Base-by-base conservation (phyloP, 1,140 invertebrate species). In the Drosophila cardini region DNA sequence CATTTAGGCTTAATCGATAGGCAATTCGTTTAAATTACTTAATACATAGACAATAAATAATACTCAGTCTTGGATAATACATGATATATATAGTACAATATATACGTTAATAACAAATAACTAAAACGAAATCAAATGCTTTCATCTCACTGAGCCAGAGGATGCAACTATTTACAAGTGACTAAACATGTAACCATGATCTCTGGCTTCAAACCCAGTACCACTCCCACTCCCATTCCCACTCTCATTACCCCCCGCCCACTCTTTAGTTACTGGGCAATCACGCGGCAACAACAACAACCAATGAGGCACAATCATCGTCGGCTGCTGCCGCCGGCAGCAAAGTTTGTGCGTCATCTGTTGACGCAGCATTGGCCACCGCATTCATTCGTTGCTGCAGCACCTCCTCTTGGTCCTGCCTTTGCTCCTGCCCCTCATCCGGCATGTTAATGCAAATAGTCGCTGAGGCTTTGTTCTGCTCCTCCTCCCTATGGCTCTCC, bases 391-490 rank as follows among this genome's bases (percentile, higher is more conserved):
- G 68, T 36, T 67, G 62, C 68, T 26, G 42, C 26, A 45, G 72
- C 64, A 60, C 30, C 50, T 71, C 40, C 43, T 36, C n/a, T 52
- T 50, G 53, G 38, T 45, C 30, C 46, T 55, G 43, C 61, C 16
- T 16, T 32, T 64, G 46, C 42, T 45, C 21, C 42, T 46, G 40
- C 58, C 50, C 40, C 58, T 81, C 83, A 76, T 72, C 69, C 55
- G 84, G 83, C 76, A 87, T 87, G 83, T 89, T 87, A 87, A 89
- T 87, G 83, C 83, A 83, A 89, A 87, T 89, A 76, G 76, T 72
- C 73, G 83, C 76, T 72, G 52, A 73, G 63, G 76, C 64, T 74
- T 74, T 74, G 57, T 63, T 58, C 65, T 69, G 64, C 8, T 5
- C n/a, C 3, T 30, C 53, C 72, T 56, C 73, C 55, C 46, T 45